phyloP scores from a whole-genome alignment of 2,888 invertebrate genomes.

The Hyposoter didymator region DNA sequence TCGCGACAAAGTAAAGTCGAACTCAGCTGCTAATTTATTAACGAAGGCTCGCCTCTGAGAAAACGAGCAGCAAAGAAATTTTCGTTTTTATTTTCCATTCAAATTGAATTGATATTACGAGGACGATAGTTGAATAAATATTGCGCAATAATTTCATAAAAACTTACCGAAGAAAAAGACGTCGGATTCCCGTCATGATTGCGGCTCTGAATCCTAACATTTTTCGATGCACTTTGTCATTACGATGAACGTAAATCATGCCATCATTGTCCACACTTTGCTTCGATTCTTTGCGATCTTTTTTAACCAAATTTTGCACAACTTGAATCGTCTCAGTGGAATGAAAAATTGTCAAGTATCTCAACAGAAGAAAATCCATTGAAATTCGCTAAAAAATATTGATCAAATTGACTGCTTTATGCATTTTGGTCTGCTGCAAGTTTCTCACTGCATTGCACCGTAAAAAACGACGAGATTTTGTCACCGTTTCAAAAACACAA shows the following conservation, averaged over 20 bases:
- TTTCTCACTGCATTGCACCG: no score
- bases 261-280: background rate
- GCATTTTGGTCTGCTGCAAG: no score
- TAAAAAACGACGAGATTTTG: no score
- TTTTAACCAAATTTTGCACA: background rate
- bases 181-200: slow-evolving; percentile 64
- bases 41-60: background rate
- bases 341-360: background rate
- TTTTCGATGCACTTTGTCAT: slow-evolving; percentile 20
- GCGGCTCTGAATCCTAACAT: slow-evolving; percentile 49
- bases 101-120: background rate
- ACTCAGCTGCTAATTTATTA: background rate
- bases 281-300: background rate
- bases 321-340: background rate
- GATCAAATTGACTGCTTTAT: no score
- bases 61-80: background rate
- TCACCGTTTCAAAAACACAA: no score
- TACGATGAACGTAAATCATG: background rate
- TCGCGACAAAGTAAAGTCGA: background rate
- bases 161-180: slow-evolving; percentile 64
- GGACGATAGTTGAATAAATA: background rate
- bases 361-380: background rate
- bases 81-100: background rate
- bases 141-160: background rate
- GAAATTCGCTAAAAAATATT: no score